These are phyloP conservation scores for Tachysurus fulvidraco DNA, from an alignment of 2,113 vertebrate genomes.

Conservation along the genomic window DNA sequence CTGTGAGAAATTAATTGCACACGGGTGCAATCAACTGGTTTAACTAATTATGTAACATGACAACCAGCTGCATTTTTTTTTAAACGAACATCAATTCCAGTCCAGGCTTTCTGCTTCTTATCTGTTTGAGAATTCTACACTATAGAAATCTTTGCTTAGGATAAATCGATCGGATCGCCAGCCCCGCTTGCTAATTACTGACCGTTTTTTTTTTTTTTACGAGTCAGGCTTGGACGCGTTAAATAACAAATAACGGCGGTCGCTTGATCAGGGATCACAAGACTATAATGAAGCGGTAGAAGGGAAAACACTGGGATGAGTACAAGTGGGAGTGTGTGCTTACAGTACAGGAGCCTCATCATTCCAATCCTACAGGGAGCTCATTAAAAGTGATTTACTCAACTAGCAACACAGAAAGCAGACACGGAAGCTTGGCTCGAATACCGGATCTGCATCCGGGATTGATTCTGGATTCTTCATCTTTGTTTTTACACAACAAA, in stretches of 20 bases:
- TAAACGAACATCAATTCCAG: neutral
- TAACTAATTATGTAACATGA: neutral
- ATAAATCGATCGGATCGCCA: neutral
- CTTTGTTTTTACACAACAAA: neutral
- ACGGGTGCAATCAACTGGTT: neutral
- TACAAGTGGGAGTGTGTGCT: conserved; percentile 4
- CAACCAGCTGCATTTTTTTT: neutral
- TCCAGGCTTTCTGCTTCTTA: neutral
- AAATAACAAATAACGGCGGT: neutral
- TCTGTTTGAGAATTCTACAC: neutral
- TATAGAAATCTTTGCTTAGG: neutral
- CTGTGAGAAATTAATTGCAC: neutral
- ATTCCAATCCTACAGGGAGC: conserved; percentile 63
- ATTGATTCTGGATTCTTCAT: neutral
- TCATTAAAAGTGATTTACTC: conserved; percentile 65
- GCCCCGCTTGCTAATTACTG: neutral
- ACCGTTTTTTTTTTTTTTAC: neutral
- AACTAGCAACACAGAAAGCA: conserved; percentile 36
- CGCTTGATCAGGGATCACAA: neutral
- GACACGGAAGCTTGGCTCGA: neutral
- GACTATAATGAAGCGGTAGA: neutral
- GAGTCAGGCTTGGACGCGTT: neutral
- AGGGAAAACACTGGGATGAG: neutral
- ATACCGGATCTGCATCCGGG: neutral
- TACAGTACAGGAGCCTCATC: conserved; percentile 28